Evolutionary conservation across 1,140 invertebrate genomes (phyloP).

Genomic region (Amphibalanus amphitrite): DNA sequence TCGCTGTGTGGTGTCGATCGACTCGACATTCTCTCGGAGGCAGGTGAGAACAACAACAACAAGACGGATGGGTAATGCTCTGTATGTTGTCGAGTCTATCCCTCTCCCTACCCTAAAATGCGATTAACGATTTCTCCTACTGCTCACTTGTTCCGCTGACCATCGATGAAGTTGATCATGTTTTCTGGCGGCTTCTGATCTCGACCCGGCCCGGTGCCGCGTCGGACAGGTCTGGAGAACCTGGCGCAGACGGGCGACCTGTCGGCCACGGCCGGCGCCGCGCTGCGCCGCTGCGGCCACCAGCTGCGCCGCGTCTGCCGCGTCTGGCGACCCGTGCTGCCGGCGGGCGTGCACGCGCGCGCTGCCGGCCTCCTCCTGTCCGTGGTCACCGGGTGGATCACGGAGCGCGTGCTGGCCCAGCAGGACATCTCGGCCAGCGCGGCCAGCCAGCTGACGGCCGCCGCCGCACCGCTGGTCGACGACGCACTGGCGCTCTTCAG

Average conservation of each 20-base stretch:
- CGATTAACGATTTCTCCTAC: too few species aligned
- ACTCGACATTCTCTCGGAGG: neutral
- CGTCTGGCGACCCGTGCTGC: neutral
- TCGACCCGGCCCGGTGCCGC: too few species aligned
- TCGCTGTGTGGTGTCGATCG: too few species aligned
- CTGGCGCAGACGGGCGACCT: neutral
- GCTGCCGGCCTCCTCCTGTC: neutral
- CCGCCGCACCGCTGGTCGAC: neutral
- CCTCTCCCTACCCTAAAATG: neutral
- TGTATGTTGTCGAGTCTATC: neutral
- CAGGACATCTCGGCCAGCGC: slow-evolving; percentile 1
- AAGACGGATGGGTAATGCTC: too few species aligned
- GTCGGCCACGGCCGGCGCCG: too few species aligned
- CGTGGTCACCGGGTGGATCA: neutral
- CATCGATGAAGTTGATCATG: too few species aligned
- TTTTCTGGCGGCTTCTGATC: too few species aligned
- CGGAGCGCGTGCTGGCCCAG: neutral
- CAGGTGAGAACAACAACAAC: neutral
- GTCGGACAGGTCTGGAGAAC: neutral
- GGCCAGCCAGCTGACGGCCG: neutral
- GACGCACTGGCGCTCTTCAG: neutral
- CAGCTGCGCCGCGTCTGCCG: neutral
- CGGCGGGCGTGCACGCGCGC: neutral
- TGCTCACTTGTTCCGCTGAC: too few species aligned
- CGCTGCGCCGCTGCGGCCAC: neutral